Base-by-base conservation (phyloP, 2,888 invertebrate species). In the Tridacna gigas region DNA sequence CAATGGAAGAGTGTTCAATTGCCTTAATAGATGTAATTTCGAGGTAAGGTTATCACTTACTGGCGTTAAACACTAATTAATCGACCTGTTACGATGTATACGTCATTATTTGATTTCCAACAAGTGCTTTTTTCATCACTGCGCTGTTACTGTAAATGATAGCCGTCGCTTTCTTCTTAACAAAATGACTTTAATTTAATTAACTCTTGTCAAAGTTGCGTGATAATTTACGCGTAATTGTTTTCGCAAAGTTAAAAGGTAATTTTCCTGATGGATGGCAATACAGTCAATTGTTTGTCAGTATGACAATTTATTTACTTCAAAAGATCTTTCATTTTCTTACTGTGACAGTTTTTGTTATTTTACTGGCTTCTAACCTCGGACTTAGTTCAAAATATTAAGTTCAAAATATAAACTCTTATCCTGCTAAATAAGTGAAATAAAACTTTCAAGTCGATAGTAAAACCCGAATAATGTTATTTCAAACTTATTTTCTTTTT, bases 21-120 rank as follows among this genome's bases (percentile, higher is more conserved):
- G 85, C 81, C 84, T 80, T 88, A 88, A 83, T 88, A 83, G 84
- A 88, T 82, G 84, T 85, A 85, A 85, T 88, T 88, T 78, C 77
- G 75, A 77, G 80, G 83, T 83, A 83, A 82, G 80, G 81, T 83
- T 85, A 85, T 85, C 87, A 85, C 85, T 86, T 88, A 88, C 75
- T 66, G 80, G 77, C 73, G 81, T 78, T 88, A 83, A 85, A 77
- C 83, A 77, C 81, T 88, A 88, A 88, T 88, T 88, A 85, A 88
- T 88, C 83, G 85, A 37, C 71, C 48, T 18, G 47, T 48, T 51
- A 51, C 71, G 71, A 48, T 25, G 47, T 71, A 71, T 81, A 80
- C 78, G 79, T 74, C 74, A 71, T 75, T 79, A 83, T 79, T 83
- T 77, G 79, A 83, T 76, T 79, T 73, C 56, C 65, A 73, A 77